Conservation (phyloP, 2,113 vertebrate genomes). For the Heloderma charlesbogerti region DNA sequence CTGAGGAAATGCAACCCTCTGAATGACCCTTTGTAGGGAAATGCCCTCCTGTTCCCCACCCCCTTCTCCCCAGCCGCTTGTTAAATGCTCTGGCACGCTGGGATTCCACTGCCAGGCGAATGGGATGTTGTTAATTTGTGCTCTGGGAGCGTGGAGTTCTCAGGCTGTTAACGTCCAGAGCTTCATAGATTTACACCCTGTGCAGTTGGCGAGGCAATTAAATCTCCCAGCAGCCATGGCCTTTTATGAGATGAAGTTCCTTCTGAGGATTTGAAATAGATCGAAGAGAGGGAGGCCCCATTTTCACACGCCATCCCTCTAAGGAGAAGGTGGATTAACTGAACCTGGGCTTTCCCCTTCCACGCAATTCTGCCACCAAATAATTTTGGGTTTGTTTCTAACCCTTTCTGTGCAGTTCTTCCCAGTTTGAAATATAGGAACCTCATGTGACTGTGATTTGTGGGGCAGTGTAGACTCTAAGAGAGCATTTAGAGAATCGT, state of each 20-base stretch:
- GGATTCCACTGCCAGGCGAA: background rate
- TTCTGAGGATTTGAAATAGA: constrained; percentile 25
- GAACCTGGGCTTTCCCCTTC: background rate
- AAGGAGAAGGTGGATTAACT: background rate
- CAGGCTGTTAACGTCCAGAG: constrained; percentile 22
- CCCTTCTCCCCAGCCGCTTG: background rate
- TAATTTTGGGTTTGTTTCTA: background rate
- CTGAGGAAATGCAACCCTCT: constrained; percentile 5
- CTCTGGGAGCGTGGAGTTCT: constrained; percentile 22
- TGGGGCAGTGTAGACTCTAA: background rate
- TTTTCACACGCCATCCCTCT: background rate
- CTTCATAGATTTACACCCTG: constrained; percentile 19
- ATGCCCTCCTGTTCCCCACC: background rate
- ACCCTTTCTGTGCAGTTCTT: background rate
- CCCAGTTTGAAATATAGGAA: background rate
- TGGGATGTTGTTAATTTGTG: constrained; percentile 29
- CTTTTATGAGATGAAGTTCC: constrained; percentile 27
- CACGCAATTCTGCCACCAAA: background rate
- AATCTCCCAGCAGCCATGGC: constrained; percentile 9
- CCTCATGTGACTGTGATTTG: background rate
- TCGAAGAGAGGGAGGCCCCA: background rate
- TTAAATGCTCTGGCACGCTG: constrained; percentile 14
- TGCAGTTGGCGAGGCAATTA: constrained; percentile 23
- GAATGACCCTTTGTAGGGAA: constrained; percentile 15
- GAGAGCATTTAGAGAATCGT: background rate